Percentiles rank a stretch among this genome's conserved stretches.
Conservation (phyloP, 2,113 vertebrate species). For the Prunella himalayana region DNA sequence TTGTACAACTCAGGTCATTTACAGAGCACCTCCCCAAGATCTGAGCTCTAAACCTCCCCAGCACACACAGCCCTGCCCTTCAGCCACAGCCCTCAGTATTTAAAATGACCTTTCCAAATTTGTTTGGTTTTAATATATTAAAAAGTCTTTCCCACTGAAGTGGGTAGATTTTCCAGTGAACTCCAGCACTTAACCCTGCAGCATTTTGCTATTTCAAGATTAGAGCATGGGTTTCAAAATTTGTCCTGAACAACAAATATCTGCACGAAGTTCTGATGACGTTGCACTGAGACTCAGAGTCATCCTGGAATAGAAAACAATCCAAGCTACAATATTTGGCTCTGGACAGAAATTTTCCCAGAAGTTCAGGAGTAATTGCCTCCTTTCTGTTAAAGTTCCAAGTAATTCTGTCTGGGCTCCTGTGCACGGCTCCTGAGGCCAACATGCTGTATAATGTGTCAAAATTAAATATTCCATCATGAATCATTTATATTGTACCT, state of each 20-base stretch:
- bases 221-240: neutral
- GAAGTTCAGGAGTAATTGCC: neutral
- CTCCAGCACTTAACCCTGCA: conserved; percentile 39
- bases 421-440: neutral
- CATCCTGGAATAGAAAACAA: conserved; percentile 35
- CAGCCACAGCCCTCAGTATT: neutral
- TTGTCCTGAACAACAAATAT: neutral
- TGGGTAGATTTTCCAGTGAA: conserved; percentile 34
- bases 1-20: neutral
- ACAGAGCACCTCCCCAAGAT: neutral
- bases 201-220: conserved; percentile 49
- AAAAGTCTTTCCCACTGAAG: conserved; percentile 36
- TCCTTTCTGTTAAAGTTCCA: neutral
- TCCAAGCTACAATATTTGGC: neutral
- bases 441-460: neutral
- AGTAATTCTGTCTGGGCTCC: neutral
- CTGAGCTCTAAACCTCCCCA: neutral
- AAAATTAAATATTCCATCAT: neutral
- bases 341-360: neutral
- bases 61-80: neutral
- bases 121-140: neutral
- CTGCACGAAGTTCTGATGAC: neutral
- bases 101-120: conserved; percentile 34
- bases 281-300: neutral
- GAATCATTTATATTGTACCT: neutral